phyloP scores from a whole-genome alignment of 1,140 invertebrate genomes.

The Pachypeltis micranthus region DNA sequence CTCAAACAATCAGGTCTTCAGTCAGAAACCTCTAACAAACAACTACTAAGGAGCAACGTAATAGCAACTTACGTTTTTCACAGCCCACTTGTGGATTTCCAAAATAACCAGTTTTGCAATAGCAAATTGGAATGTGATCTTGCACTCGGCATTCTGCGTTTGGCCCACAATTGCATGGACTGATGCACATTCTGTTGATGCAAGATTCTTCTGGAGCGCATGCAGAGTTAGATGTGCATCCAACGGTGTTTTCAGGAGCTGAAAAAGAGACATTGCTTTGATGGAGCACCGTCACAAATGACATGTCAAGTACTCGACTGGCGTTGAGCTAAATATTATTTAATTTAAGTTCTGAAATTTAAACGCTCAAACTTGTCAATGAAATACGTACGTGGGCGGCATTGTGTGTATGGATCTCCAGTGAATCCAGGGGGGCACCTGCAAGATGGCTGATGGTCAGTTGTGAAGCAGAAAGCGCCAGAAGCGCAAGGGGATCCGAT shows the following conservation, averaged over 20 bases:
- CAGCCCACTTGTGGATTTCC: conserved; percentile 74
- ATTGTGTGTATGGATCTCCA: conserved; percentile 59
- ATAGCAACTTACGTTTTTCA: conserved; percentile 44
- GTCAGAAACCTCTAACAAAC: no score
- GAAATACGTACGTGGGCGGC: conserved; percentile 55
- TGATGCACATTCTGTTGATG: conserved; percentile 61
- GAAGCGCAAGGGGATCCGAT: conserved; percentile 52
- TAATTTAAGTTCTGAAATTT: no score
- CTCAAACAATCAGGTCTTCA: no score
- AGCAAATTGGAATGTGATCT: conserved; percentile 71
- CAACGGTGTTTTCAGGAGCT: conserved; percentile 42
- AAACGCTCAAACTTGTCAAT: no score
- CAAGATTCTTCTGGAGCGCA: conserved; percentile 68
- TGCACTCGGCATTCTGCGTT: conserved; percentile 66
- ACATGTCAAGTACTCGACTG: no score
- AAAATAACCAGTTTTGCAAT: conserved; percentile 61
- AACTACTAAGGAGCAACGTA: neutral
- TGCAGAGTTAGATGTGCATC: conserved; percentile 64
- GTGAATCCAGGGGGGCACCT: conserved; percentile 62
- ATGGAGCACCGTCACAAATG: no score
- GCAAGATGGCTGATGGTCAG: conserved; percentile 61
- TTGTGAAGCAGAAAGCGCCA: conserved; percentile 64
- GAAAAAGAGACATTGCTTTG: no score
- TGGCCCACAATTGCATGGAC: conserved; percentile 71
- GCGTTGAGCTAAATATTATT: no score